Evolutionary conservation across 2,797 vertebrate species (phyloP), one percentile per base, ranked within the genome.

Genomic region (Tapirus indicus): DNA sequence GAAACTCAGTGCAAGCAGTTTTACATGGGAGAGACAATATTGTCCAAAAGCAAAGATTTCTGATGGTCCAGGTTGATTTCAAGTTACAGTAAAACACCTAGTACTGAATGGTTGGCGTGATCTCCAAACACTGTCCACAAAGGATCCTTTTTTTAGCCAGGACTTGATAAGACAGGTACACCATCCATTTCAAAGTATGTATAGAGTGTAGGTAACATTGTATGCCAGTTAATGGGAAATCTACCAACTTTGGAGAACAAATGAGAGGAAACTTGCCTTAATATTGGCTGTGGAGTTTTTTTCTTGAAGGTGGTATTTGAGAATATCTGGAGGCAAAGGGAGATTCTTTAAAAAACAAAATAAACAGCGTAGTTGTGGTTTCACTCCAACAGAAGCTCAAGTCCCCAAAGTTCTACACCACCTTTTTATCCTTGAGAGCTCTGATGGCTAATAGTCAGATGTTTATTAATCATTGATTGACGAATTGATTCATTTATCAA

Each of bases 401-500:
- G 10, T 85, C 62, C 49, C 69, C 91, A 88, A 27, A 69, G 58
- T 71, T 82, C 69, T 60, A 13, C 0, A 52, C n/a, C 56, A 78
- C 35, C 8, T 83, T 62, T 66, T 95, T 21, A 44, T 82, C 68
- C 41, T 79, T 64, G 64, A 60, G 5, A 20, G 21, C 44, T 90
- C 29, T 49, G 52, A 58, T 60, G 79, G 44, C 49, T 69, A 25
- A 38, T 12, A 35, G 38, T 77, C n/a, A 29, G 72, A 7, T 78
- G 38, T 69, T 75, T 75, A 52, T 66, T 89, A 80, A 35, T 91
- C 66, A 80, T 49, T 75, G 58, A 83, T 84, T 84, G 62, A 83
- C 91, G 72, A 74, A 72, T 49, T 23, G 23, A 78, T 88, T 89
- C 56, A 71, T 88, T 95, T 90, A 64, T 71, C 75, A 75, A 58